These are phyloP conservation scores for Acipenser transmontanus DNA, from an alignment of 2,797 vertebrate genomes.

Conservation along the genomic window DNA sequence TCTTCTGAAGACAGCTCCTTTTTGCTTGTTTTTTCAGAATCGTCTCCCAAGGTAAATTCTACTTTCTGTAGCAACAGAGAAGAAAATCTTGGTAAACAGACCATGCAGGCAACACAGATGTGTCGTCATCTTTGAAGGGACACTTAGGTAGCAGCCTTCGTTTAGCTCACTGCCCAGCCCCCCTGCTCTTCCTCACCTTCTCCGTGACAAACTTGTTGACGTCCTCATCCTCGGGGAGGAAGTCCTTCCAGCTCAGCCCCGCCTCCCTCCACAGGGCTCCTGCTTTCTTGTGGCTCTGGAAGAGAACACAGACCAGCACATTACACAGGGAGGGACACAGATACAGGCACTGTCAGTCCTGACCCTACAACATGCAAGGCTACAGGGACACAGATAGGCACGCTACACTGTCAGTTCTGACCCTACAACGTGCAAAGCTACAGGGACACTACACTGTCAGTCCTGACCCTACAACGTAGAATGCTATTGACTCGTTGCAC, in stretches of 20 bases:
- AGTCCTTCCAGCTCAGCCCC: slow-evolving; percentile 85
- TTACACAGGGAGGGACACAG: too few species aligned
- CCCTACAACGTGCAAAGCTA: too few species aligned
- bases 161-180: background rate
- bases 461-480: too few species aligned
- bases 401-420: too few species aligned
- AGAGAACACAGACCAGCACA: background rate
- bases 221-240: slow-evolving; percentile 81
- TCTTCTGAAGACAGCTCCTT: slow-evolving; percentile 68
- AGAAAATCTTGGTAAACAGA: background rate
- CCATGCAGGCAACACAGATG: slow-evolving; percentile 6
- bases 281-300: slow-evolving; percentile 84
- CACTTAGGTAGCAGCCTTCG: background rate
- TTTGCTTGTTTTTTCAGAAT: slow-evolving; percentile 61
- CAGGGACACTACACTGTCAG: too few species aligned
- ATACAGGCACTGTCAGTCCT: too few species aligned
- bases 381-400: too few species aligned
- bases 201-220: slow-evolving; percentile 85
- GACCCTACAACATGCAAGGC: too few species aligned
- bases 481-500: too few species aligned
- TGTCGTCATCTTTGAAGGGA: background rate
- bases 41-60: slow-evolving; percentile 83
- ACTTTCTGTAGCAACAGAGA: slow-evolving; percentile 61
- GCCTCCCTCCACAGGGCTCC: slow-evolving; percentile 83
- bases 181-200: slow-evolving; percentile 57